phyloP scores from a whole-genome alignment of 2,113 vertebrate genomes.

The Sebastes fasciatus region DNA sequence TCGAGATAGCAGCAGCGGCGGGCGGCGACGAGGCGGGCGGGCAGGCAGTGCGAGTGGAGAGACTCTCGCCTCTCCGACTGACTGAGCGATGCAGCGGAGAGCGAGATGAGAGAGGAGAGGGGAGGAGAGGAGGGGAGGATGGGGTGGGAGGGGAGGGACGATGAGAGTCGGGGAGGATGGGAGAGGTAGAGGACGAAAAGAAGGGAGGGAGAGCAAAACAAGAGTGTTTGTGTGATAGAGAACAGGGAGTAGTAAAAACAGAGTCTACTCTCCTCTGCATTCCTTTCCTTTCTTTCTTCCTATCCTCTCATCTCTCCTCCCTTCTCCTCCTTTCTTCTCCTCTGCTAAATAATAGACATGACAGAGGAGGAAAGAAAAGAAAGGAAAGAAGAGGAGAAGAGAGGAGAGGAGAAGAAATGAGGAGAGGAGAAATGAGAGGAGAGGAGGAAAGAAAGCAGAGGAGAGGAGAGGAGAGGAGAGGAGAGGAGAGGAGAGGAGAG shows the following conservation, averaged over 20 bases:
- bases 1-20: constrained; percentile 29
- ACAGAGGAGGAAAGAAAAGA: no score
- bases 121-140: background rate
- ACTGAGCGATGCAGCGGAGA: constrained; percentile 77
- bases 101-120: constrained; percentile 59
- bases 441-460: no score
- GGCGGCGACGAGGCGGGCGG: constrained; percentile 50
- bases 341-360: no score
- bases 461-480: no score
- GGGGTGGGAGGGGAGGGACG: background rate
- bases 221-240: constrained; percentile 17
- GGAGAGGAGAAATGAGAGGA: no score
- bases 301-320: no score
- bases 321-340: no score
- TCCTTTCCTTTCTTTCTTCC: no score
- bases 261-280: background rate
- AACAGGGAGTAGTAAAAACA: background rate
- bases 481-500: no score
- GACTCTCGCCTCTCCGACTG: constrained; percentile 76
- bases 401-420: no score
- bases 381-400: no score
- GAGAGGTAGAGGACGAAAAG: constrained; percentile 48
- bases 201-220: constrained; percentile 48
- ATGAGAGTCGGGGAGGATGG: constrained; percentile 24
- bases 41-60: constrained; percentile 70